These are phyloP conservation scores for Pinctada fucata DNA, from an alignment of 2,888 invertebrate genomes.

Conservation along the genomic window DNA sequence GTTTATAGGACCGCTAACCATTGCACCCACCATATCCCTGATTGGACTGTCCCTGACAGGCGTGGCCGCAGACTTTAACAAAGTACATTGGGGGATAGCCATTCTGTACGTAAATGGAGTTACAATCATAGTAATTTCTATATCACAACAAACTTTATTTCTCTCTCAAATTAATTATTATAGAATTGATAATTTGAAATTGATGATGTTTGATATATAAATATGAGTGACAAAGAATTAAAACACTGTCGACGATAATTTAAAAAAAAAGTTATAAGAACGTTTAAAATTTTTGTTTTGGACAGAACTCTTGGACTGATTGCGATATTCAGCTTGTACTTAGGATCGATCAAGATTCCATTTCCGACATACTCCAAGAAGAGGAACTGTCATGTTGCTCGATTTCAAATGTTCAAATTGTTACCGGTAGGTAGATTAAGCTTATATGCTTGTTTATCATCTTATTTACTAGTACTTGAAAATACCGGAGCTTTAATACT, in stretches of 20 bases:
- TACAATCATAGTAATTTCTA: background rate
- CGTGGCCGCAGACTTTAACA: constrained; percentile 87
- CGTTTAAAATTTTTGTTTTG: constrained; percentile 2
- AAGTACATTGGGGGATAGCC: constrained; percentile 90
- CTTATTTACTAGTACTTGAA: too few relatives aligned
- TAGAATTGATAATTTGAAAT: too few relatives aligned
- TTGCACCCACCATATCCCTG: constrained; percentile 89
- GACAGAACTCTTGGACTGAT: constrained; percentile 54
- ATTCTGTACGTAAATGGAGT: constrained; percentile 81
- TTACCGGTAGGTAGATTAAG: constrained; percentile 51
- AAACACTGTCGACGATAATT: too few relatives aligned
- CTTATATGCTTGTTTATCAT: background rate
- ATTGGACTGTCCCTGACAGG: constrained; percentile 91
- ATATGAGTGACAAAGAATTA: too few relatives aligned
- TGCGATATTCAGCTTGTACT: constrained; percentile 51
- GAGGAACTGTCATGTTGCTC: constrained; percentile 48
- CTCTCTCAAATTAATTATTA: too few relatives aligned
- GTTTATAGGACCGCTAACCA: constrained; percentile 88
- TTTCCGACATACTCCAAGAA: constrained; percentile 46
- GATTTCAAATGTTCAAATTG: constrained; percentile 55
- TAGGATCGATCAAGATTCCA: constrained; percentile 50
- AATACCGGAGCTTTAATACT: too few relatives aligned
- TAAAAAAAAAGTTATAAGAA: too few relatives aligned
- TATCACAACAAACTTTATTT: too few relatives aligned
- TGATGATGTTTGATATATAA: too few relatives aligned